Evolutionary conservation across 92 coral and sea anemone genomes (phyloP).

Genomic region (Isaurus tuberculatus): DNA sequence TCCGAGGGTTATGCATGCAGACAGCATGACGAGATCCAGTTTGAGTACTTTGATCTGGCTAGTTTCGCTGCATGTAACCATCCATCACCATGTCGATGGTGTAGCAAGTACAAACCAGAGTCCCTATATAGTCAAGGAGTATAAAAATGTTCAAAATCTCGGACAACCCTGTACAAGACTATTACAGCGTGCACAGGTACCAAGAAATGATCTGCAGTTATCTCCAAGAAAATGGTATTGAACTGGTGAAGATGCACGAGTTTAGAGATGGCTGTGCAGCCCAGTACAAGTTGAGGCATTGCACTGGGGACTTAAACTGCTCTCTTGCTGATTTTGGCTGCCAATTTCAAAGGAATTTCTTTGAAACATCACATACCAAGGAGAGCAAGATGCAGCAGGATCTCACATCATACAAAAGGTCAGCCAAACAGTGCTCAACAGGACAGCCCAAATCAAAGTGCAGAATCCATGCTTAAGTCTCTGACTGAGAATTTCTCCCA

Average conservation of each 20-base stretch:
- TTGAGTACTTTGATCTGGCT: neutral
- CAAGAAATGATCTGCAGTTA: constrained; percentile 36
- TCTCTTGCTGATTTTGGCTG: constrained; percentile 52
- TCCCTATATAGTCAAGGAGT: constrained; percentile 51
- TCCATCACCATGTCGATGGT: constrained; percentile 59
- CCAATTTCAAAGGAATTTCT: constrained; percentile 18
- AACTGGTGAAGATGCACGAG: constrained; percentile 40
- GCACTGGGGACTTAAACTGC: constrained; percentile 40
- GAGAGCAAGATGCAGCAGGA: constrained; percentile 25
- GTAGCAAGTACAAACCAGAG: constrained; percentile 47
- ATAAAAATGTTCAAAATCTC: constrained; percentile 48
- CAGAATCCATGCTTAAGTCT: constrained; percentile 44
- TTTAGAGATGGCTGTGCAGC: constrained; percentile 53
- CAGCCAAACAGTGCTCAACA: constrained; percentile 44
- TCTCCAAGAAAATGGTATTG: constrained; percentile 14
- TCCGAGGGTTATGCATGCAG: neutral
- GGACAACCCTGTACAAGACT: constrained; percentile 48
- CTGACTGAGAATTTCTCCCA: constrained; percentile 40
- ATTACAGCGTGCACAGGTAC: constrained; percentile 52
- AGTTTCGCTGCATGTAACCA: constrained; percentile 55
- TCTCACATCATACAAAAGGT: constrained; percentile 42
- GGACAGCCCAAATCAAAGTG: constrained; percentile 51
- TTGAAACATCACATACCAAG: constrained; percentile 25
- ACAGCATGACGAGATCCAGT: constrained; percentile 2
- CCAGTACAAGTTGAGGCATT: constrained; percentile 49